Base-by-base conservation (phyloP, 1,140 invertebrate genomes). In the Musca vetustissima region DNA sequence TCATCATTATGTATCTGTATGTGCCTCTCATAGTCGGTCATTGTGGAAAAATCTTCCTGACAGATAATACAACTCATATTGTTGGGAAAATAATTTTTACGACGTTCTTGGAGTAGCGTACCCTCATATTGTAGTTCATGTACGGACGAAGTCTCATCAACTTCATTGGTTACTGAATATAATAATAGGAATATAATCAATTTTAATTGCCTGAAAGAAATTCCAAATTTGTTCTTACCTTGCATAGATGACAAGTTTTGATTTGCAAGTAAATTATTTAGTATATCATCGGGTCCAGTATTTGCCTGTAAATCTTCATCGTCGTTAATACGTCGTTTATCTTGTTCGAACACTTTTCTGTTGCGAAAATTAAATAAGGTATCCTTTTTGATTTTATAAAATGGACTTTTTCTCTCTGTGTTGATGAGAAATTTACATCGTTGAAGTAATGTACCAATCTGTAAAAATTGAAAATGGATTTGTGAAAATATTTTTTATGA, bases 61-160 rank as follows among this genome's bases (percentile, higher is more conserved):
- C 78, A 80, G 28, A 80, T 74, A 49, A 71, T 79, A 57, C 78
- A 80, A 17, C 78, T 76, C 69, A 75, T 49, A 8, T 74, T 77
- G 36, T 55, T 75, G 0, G 77, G 71, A 22, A 70, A 69, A 69
- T 77, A 80, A 19, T 73, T 50, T 3, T 11, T 22, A 0, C 28
- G 43, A 9, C n/a, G 64, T 9, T 49, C 1, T 66, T 73, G 75
- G 1, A 49, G 9, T 43, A 66, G 59, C 0, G 71, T 77, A 48
- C 77, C 80, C 28, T 80, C 75, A 66, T 78, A 80, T 49, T 73
- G 73, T 8, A 80, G 49, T 15, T 59, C 59, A 47, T 70, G 71
- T 4, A 69, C 21, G 32, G 43, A 47, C 0, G 70, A 71, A 14
- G 67, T 8, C 24, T 71, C 59, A 43, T 80, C 75, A 11, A 80